A percentile compares a stretch with the other conserved stretches of the same genome.
phyloP scores from a whole-genome alignment of 2,797 vertebrate genomes.

The Ptychadena robeensis region DNA sequence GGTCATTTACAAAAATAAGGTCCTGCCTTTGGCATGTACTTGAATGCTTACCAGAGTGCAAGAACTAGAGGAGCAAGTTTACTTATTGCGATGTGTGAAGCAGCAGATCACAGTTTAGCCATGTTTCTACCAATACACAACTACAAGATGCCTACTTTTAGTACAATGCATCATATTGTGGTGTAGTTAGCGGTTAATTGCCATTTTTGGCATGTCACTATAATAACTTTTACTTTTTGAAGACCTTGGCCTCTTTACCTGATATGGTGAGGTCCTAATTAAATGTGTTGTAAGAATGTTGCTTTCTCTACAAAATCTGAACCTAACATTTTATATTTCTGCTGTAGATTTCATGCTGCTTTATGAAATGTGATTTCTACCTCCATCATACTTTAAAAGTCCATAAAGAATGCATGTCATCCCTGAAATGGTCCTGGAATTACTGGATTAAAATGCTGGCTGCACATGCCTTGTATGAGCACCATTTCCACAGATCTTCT shows the following conservation, averaged over 20 bases:
- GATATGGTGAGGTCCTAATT: neutral
- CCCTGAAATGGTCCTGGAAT: too few species aligned
- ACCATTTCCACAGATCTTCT: too few species aligned
- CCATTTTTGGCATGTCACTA: neutral
- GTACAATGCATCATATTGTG: neutral
- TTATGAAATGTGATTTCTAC: slow-evolving; percentile 14
- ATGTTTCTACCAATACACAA: neutral
- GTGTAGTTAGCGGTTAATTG: slow-evolving; percentile 1
- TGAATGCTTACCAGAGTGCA: neutral
- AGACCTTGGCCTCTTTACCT: neutral
- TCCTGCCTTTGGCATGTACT: too few species aligned
- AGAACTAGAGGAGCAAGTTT: neutral
- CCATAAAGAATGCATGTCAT: too few species aligned
- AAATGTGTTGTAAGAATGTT: too few species aligned
- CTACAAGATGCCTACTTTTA: neutral
- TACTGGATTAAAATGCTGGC: too few species aligned
- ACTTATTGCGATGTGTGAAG: neutral
- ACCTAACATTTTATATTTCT: neutral
- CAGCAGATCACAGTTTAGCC: neutral
- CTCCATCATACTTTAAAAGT: too few species aligned
- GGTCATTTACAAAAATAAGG: neutral
- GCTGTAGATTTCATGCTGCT: slow-evolving; percentile 12
- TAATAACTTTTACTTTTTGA: neutral
- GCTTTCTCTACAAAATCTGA: slow-evolving; percentile 7
- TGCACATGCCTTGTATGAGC: too few species aligned